These are phyloP conservation scores for Nomia melanderi DNA, from an alignment of 1,140 invertebrate species.

Conservation along the genomic window DNA sequence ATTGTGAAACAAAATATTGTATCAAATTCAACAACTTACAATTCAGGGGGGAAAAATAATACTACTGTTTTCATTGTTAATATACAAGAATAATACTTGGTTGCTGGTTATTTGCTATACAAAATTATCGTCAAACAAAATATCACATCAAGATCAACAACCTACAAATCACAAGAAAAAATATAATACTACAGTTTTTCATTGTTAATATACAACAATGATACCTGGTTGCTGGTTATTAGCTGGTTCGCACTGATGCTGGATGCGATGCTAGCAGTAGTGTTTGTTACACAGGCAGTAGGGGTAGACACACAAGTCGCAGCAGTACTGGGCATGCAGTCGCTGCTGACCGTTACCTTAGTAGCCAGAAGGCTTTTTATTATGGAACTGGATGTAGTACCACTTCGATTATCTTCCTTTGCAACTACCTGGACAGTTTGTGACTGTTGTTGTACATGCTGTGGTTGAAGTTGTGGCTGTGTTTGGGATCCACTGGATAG, in stretches of 20 bases:
- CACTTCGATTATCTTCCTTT: constrained; percentile 74
- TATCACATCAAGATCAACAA: neutral
- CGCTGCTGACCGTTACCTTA: constrained; percentile 86
- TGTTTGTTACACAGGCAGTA: constrained; percentile 81
- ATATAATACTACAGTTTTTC: constrained; percentile 49
- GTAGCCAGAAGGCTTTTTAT: constrained; percentile 93
- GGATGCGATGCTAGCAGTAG: constrained; percentile 80
- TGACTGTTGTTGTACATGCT: constrained; percentile 60
- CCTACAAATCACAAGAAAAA: constrained; percentile 5
- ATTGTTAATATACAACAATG: constrained; percentile 73
- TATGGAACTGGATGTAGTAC: constrained; percentile 83
- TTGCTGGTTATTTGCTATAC: neutral
- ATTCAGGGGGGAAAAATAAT: too few species aligned
- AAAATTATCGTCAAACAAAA: neutral
- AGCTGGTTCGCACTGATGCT: constrained; percentile 82
- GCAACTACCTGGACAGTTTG: constrained; percentile 75
- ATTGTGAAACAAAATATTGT: too few species aligned
- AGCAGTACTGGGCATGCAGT: constrained; percentile 83
- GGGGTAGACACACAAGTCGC: constrained; percentile 79
- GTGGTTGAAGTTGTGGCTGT: constrained; percentile 61
- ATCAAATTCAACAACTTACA: too few species aligned
- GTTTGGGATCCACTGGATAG: constrained; percentile 80
- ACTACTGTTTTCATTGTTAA: too few species aligned
- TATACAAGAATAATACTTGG: too few species aligned
- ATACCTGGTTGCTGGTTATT: constrained; percentile 81